Evolutionary conservation across 1,140 invertebrate genomes (phyloP).

Genomic region (Hermetia illucens): DNA sequence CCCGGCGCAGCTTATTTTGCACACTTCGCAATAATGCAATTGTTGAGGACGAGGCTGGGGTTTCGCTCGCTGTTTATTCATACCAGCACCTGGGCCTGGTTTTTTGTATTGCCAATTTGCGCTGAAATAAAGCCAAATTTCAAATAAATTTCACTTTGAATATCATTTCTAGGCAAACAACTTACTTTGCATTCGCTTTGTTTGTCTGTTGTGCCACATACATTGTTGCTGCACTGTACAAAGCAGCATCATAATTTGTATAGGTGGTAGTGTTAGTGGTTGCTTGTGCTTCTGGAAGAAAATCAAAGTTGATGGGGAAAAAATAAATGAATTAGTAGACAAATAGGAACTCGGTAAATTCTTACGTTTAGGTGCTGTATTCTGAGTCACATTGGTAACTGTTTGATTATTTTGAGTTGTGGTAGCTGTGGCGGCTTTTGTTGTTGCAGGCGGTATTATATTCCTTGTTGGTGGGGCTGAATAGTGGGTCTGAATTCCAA

Average conservation of each 20-base stretch:
- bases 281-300: constrained; percentile 33
- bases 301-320: neutral
- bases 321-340: neutral
- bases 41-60: constrained; percentile 79
- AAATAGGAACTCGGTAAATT: neutral
- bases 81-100: constrained; percentile 46
- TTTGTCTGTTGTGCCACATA: constrained; percentile 77
- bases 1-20: constrained; percentile 94
- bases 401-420: constrained; percentile 29
- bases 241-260: constrained; percentile 76
- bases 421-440: constrained; percentile 29
- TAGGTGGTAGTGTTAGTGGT: constrained; percentile 51
- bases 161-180: neutral
- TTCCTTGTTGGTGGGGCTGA: constrained; percentile 36
- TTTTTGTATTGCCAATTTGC: constrained; percentile 11
- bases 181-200: constrained; percentile 19
- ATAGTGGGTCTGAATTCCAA: constrained; percentile 30
- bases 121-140: constrained; percentile 4
- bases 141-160: neutral
- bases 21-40: constrained; percentile 90
- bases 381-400: constrained; percentile 21
- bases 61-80: constrained; percentile 53
- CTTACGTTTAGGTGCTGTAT: constrained; percentile 12
- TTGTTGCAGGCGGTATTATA: constrained; percentile 10
- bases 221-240: constrained; percentile 85